Percentiles rank a stretch among this genome's conserved stretches.
phyloP scores from a whole-genome alignment of 1,140 invertebrate species.

The Phymastichus coffea region DNA sequence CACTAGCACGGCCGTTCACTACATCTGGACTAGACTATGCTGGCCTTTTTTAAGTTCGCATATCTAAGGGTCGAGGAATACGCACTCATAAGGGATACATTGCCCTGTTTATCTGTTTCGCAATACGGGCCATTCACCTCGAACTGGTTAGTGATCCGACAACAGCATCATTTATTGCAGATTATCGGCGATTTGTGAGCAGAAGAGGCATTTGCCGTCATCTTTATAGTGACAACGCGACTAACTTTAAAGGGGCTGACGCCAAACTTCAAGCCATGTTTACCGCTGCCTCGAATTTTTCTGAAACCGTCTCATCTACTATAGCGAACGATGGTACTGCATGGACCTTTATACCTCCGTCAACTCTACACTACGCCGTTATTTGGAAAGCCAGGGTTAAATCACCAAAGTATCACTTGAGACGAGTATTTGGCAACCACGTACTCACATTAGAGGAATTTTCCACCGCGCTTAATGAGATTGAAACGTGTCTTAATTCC shows the following conservation, averaged over 20 bases:
- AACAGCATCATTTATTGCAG: background rate
- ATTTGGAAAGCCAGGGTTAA: too few relatives aligned
- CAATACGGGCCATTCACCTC: background rate
- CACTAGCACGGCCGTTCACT: background rate
- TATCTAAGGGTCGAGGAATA: background rate
- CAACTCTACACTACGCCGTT: too few relatives aligned
- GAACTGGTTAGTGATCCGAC: background rate
- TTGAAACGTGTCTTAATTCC: conserved; percentile 16
- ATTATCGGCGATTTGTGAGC: background rate
- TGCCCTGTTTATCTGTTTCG: background rate
- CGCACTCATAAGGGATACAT: background rate
- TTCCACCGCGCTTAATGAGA: too few relatives aligned
- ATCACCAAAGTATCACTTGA: too few relatives aligned
- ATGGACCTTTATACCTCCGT: conserved; percentile 6
- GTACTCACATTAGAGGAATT: too few relatives aligned
- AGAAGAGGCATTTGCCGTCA: background rate
- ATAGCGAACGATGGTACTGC: conserved; percentile 2
- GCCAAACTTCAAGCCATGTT: background rate
- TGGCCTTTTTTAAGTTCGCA: background rate
- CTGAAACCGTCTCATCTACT: background rate
- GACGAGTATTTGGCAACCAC: too few relatives aligned
- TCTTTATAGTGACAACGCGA: background rate
- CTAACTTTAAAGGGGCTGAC: background rate
- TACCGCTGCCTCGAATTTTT: background rate
- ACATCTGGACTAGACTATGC: background rate